These are phyloP conservation scores for Agrochola macilenta DNA, from an alignment of 2,888 invertebrate species.

Conservation along the genomic window DNA sequence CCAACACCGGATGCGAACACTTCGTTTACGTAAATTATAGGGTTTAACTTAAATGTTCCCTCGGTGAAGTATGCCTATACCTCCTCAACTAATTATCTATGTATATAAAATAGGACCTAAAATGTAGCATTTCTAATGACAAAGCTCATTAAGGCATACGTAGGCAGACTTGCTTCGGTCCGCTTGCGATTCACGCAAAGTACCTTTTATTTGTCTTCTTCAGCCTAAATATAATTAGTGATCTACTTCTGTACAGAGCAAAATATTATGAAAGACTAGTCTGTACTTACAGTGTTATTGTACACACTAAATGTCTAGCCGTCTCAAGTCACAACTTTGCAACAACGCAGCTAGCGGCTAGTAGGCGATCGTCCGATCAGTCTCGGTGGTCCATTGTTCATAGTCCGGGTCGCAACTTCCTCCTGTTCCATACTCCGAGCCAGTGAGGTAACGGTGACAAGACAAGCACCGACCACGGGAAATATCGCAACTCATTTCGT, in stretches of 20 bases:
- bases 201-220: conserved; percentile 2
- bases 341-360: conserved; percentile 29
- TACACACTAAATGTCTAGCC: neutral
- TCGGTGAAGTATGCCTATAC: conserved; percentile 11
- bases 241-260: conserved; percentile 4
- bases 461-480: conserved; percentile 54
- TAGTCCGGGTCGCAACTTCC: conserved; percentile 63
- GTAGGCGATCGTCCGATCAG: conserved; percentile 60
- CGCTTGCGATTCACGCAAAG: conserved; percentile 8
- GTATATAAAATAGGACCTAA: neutral
- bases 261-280: neutral
- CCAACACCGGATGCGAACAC: conserved; percentile 54
- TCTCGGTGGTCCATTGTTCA: conserved; percentile 65
- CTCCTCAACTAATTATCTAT: conserved; percentile 12
- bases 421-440: conserved; percentile 40
- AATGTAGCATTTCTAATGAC: conserved; percentile 23
- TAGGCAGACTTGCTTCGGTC: conserved; percentile 7
- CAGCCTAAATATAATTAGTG: conserved; percentile 8
- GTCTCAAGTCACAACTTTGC: conserved; percentile 37
- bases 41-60: conserved; percentile 30
- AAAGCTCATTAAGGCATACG: conserved; percentile 1
- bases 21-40: conserved; percentile 43
- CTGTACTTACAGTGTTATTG: neutral
- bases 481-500: conserved; percentile 61
- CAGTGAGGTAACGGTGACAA: conserved; percentile 57